Conservation (phyloP, 2,888 invertebrate species). For the Hoplodrina blanda region DNA sequence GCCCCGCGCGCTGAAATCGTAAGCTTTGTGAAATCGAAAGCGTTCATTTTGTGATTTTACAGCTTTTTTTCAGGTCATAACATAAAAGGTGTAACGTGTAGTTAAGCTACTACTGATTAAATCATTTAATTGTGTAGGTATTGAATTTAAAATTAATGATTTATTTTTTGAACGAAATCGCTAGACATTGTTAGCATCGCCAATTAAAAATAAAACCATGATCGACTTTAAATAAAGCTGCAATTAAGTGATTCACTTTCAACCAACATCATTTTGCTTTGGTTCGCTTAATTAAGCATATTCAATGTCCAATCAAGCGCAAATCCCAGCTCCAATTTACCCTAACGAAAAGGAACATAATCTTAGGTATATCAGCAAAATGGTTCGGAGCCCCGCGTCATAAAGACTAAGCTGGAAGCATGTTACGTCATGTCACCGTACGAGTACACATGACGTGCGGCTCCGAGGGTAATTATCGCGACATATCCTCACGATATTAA, state of each 20-base stretch:
- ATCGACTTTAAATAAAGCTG: background rate
- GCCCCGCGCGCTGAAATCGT: conserved; percentile 45
- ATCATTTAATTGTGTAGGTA: background rate
- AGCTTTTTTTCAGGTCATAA: background rate
- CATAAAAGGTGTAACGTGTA: background rate
- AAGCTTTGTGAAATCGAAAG: conserved; percentile 15
- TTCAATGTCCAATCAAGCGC: conserved; percentile 30
- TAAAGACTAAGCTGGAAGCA: conserved; percentile 56
- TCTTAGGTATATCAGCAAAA: conserved; percentile 48
- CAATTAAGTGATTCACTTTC: conserved; percentile 1
- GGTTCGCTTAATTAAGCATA: conserved; percentile 26
- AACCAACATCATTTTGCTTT: conserved; percentile 2
- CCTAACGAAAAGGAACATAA: conserved; percentile 30
- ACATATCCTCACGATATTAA: conserved; percentile 77
- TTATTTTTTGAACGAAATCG: background rate
- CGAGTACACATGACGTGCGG: conserved; percentile 48
- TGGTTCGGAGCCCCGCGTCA: conserved; percentile 45
- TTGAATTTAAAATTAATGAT: too few relatives aligned
- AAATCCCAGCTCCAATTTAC: conserved; percentile 33
- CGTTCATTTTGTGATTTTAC: conserved; percentile 5
- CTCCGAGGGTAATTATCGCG: conserved; percentile 68
- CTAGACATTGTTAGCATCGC: background rate
- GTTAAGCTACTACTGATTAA: background rate
- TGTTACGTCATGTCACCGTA: conserved; percentile 57
- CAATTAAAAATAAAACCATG: background rate